Conservation (phyloP, 2,888 invertebrate genomes). For the Plebejus melissa region DNA sequence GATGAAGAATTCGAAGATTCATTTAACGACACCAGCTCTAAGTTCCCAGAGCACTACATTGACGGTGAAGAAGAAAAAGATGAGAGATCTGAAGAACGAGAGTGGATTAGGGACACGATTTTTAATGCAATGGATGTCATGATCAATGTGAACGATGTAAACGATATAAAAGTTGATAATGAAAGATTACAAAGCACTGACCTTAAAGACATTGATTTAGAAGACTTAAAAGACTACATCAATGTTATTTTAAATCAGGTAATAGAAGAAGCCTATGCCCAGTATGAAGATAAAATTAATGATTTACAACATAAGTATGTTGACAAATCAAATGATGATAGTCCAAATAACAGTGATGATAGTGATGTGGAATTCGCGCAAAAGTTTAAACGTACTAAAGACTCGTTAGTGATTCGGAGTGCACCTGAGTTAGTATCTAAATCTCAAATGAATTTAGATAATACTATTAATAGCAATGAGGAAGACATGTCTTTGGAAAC, state of each 20-base stretch:
- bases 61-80: not conserved
- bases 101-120: not conserved
- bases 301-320: not conserved
- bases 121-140: not conserved
- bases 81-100: not conserved
- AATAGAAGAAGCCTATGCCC: not conserved
- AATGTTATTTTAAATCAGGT: constrained; percentile 4
- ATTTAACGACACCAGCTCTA: not conserved
- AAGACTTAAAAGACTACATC: not conserved
- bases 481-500: constrained; percentile 40
- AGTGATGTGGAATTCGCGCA: not conserved
- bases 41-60: not conserved
- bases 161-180: not conserved
- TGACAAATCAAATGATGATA: not conserved
- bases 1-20: not conserved
- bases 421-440: not conserved
- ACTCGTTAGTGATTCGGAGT: constrained; percentile 4
- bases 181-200: not conserved
- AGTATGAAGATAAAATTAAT: constrained; percentile 6
- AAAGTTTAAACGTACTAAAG: constrained; percentile 4
- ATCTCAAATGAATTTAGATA: constrained; percentile 1
- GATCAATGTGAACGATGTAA: not conserved
- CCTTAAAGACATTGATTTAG: not conserved
- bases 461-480: constrained; percentile 27
- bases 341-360: not conserved